Evolutionary conservation across 2,113 vertebrate species (phyloP).

Genomic region (Cryptomyrus ogoouensis): DNA sequence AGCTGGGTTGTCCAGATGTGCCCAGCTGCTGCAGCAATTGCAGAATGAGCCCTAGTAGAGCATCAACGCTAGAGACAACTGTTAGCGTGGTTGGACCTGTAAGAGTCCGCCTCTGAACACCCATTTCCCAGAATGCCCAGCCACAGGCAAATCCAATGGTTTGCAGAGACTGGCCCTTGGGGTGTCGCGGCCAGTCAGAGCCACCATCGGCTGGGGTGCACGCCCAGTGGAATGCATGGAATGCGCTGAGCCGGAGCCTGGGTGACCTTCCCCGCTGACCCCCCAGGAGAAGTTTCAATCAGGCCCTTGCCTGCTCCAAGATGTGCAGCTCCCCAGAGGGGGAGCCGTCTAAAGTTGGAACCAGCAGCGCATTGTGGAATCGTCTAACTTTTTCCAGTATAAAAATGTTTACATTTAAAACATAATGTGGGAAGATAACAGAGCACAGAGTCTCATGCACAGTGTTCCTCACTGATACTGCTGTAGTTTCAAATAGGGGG

Average conservation of each 20-base stretch:
- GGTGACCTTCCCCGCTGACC: slow-evolving; percentile 34
- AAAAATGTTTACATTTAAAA: slow-evolving; percentile 2
- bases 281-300: slow-evolving; percentile 17
- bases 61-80: background rate
- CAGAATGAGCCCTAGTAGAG: background rate
- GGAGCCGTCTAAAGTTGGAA: background rate
- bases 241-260: slow-evolving; percentile 57
- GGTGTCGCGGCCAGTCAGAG: slow-evolving; percentile 35
- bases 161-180: slow-evolving; percentile 29
- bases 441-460: background rate
- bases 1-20: background rate
- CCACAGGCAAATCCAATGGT: background rate
- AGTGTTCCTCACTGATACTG: background rate
- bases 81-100: background rate
- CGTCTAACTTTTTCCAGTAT: background rate
- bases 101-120: background rate
- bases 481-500: background rate
- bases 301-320: background rate
- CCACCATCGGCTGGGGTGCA: slow-evolving; percentile 58
- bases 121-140: background rate
- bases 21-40: background rate
- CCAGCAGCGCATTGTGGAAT: background rate
- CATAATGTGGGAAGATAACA: background rate
- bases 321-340: background rate
- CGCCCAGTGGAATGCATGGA: slow-evolving; percentile 56